Percentiles rank a stretch among this genome's conserved stretches.
phyloP scores from a whole-genome alignment of 1,140 invertebrate genomes.

The Epicauta chinensis region DNA sequence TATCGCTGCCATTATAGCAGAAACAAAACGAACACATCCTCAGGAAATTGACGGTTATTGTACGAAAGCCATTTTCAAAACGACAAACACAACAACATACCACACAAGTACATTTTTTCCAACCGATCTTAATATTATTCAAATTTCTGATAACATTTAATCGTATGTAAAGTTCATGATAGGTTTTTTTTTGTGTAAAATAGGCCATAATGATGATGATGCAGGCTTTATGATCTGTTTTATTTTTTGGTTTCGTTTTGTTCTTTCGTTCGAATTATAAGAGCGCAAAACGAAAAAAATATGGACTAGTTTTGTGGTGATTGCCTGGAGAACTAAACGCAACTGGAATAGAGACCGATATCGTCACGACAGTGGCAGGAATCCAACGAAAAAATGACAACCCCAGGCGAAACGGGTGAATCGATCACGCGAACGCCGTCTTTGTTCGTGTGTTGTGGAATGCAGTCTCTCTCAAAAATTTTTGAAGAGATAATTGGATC shows the following conservation, averaged over 20 bases:
- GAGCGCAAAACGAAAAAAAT: neutral
- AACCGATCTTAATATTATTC: too few species aligned
- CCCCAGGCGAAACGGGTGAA: constrained; percentile 25
- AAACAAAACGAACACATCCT: constrained; percentile 31
- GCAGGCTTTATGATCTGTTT: neutral
- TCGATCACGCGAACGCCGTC: constrained; percentile 21
- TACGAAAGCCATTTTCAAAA: too few species aligned
- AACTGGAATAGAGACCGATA: constrained; percentile 1
- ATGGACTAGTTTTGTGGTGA: neutral
- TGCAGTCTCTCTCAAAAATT: constrained; percentile 18
- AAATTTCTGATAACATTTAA: too few species aligned
- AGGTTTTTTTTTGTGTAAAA: too few species aligned
- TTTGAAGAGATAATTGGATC: constrained; percentile 23
- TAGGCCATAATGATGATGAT: neutral
- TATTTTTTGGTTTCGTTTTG: neutral
- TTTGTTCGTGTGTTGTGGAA: constrained; percentile 23
- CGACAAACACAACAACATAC: too few species aligned
- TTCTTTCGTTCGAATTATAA: too few species aligned
- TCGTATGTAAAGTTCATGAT: too few species aligned
- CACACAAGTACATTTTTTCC: too few species aligned
- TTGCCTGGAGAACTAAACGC: neutral
- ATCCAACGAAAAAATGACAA: constrained; percentile 26
- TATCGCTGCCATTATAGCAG: constrained; percentile 29
- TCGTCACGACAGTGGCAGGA: constrained; percentile 15
- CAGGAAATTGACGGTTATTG: constrained; percentile 16